Evolutionary conservation across 2,888 invertebrate genomes (phyloP), one percentile per base, ranked within the genome.

Genomic region (Dicyrtoma fusca): DNA sequence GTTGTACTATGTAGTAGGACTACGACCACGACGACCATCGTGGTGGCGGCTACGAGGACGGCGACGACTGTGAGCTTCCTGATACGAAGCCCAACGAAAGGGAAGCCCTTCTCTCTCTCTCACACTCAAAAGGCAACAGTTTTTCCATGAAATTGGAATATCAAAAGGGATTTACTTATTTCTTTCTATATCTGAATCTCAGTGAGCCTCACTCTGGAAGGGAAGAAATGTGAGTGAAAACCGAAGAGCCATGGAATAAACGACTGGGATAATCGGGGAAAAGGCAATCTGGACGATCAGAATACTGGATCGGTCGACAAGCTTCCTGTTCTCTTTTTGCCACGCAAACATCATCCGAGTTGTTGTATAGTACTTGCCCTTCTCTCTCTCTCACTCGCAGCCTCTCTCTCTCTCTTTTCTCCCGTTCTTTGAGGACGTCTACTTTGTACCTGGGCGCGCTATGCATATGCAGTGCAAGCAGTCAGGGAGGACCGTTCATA

Each of bases 121-220:
- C 5, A 14, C 21, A 23, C 64, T 63, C 47, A 66, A 34, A 65
- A 66, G 66, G 66, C 72, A 72, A 72, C 72, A 71, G 66, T 71
- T 72, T 72, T 68, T 66, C 62, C 68, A 65, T 72, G 66, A 72
- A 72, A 72, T 68, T 68, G 72, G 66, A 72, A 72, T 66, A 53
- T 66, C 66, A 72, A 72, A 53, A 62, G 55, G 62, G 72, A 62
- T 72, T 72, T 72, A 61, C 47, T 68, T 61, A 72, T 62, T 72
- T 62, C 62, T 72, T 72, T 68, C 53, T 66, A 61, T 62, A 66
- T 66, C 53, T 49, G 49, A 47, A 64, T 49, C 49, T 49, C 25
- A 11, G n/a, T 47, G 49, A 64, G 64, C 25, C 26, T 23, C 17
- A 71, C 65, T 71, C 71, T 65, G 57, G 57, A 64, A 71, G 49